Evolutionary conservation across 2,888 invertebrate species (phyloP).

Genomic region (Nycteola revayana): DNA sequence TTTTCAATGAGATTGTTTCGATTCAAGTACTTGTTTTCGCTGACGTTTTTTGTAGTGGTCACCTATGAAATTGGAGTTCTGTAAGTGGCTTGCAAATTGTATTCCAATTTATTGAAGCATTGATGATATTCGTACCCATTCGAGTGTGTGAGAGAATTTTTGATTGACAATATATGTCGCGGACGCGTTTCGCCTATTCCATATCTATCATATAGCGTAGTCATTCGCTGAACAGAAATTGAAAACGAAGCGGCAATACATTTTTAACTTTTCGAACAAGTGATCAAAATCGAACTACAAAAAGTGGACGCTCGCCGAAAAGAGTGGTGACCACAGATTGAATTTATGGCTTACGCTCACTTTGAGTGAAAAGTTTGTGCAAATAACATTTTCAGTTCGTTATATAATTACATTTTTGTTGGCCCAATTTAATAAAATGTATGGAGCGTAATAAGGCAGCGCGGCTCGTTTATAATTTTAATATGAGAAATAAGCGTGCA

Average conservation of each 20-base stretch:
- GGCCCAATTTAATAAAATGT: constrained; percentile 17
- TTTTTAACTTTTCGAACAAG: constrained; percentile 74
- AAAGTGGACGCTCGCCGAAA: constrained; percentile 60
- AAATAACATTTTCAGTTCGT: constrained; percentile 46
- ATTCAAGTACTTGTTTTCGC: constrained; percentile 54
- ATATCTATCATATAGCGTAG: too few species aligned
- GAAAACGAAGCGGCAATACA: constrained; percentile 68
- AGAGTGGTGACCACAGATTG: constrained; percentile 66
- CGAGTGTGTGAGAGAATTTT: constrained; percentile 31
- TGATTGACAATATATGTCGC: constrained; percentile 48
- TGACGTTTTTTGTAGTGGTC: constrained; percentile 22
- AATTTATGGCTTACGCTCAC: constrained; percentile 67
- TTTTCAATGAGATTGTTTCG: constrained; percentile 57
- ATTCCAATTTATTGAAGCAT: constrained; percentile 22
- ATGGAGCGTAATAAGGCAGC: constrained; percentile 10
- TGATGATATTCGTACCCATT: constrained; percentile 13
- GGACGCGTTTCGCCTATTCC: constrained; percentile 7
- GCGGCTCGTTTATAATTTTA: constrained; percentile 6
- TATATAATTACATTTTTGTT: constrained; percentile 32
- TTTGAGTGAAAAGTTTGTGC: constrained; percentile 53
- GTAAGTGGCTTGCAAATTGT: constrained; percentile 27
- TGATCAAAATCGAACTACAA: constrained; percentile 75
- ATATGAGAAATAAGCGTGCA: constrained; percentile 1
- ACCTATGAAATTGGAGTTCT: constrained; percentile 12
- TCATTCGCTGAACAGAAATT: constrained; percentile 56